Base-by-base conservation (phyloP, 2,797 vertebrate species). In the Alauda arvensis region DNA sequence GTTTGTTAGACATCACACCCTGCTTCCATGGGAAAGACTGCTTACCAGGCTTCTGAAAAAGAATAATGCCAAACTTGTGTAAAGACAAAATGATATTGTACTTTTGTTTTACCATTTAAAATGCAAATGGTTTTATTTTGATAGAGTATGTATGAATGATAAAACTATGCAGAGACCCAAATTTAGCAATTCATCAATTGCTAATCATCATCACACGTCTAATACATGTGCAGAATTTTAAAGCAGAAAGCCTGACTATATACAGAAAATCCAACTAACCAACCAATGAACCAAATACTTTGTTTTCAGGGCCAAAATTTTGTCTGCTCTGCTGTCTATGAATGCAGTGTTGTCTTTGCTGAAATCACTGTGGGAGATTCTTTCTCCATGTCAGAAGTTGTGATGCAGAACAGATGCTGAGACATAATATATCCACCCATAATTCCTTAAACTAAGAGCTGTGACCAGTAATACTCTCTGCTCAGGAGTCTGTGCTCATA, bases 401-500 rank as follows among this genome's bases (percentile, higher is more conserved):
- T 77, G 85, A 93, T 89, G 83, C 39, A 94, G 72, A 94, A 87
- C 92, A 92, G 87, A 90, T 93, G 91, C 65, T 70, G 78, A 83
- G 80, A 84, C 31, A 82, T 68, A 67, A 82, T 74, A 87, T n/a
- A 86, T 46, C 65, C 43, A 84, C 72, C 81, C 59, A 70, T 61
- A 93, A 93, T 92, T 79, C 61, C 71, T 90, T 71, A 71, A 87
- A 28, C 59, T 79, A 55, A 74, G 51, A 82, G 61, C 85, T 90
- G 67, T 93, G 87, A 89, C 60, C 39, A 91, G 53, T 21, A 76
- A 59, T 14, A 63, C 28, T 57, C 13, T 87, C 65, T 57, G 4
- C 45, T 45, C 42, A 66, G 61, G 40, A 71, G 24, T 37, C 43
- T 77, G 34, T 52, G 40, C 26, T 79, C 55, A n/a, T 79, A 87